phyloP scores from a whole-genome alignment of 1,140 invertebrate species.

The Scaptomyza graminum region DNA sequence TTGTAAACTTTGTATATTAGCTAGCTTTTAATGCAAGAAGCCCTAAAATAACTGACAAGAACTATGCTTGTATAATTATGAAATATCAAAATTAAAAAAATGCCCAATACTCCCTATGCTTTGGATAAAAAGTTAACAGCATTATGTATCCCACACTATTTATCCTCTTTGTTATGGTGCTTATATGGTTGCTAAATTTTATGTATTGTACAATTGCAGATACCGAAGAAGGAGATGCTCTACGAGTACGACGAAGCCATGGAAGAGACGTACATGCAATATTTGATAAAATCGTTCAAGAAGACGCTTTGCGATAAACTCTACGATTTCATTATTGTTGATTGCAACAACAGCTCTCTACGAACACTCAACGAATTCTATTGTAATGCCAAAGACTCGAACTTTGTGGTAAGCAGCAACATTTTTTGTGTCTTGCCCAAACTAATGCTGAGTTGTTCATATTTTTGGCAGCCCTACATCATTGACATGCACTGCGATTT shows the following conservation, averaged over 20 bases:
- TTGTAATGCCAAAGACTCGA: conserved; percentile 93
- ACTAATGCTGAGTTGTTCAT: not conserved
- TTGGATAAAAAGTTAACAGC: no score
- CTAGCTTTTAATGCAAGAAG: no score
- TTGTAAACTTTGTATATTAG: not conserved
- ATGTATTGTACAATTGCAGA: conserved; percentile 82
- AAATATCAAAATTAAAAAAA: no score
- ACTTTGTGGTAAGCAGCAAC: conserved; percentile 90
- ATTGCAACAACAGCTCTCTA: conserved; percentile 93
- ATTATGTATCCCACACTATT: no score
- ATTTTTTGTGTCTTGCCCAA: not conserved
- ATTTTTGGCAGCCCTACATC: conserved; percentile 63
- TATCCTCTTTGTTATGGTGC: not conserved
- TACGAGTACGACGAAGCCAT: conserved; percentile 95
- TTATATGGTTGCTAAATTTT: not conserved
- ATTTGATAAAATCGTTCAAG: conserved; percentile 95
- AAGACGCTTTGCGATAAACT: conserved; percentile 96
- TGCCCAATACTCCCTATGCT: not conserved
- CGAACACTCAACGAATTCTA: conserved; percentile 94
- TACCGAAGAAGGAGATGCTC: conserved; percentile 89
- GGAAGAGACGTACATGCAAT: conserved; percentile 92
- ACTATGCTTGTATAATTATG: no score
- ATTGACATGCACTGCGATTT: conserved; percentile 92
- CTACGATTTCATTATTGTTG: conserved; percentile 96
- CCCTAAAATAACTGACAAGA: no score